Evolutionary conservation across 2,797 vertebrate species (phyloP).

Genomic region (Balearica regulorum): DNA sequence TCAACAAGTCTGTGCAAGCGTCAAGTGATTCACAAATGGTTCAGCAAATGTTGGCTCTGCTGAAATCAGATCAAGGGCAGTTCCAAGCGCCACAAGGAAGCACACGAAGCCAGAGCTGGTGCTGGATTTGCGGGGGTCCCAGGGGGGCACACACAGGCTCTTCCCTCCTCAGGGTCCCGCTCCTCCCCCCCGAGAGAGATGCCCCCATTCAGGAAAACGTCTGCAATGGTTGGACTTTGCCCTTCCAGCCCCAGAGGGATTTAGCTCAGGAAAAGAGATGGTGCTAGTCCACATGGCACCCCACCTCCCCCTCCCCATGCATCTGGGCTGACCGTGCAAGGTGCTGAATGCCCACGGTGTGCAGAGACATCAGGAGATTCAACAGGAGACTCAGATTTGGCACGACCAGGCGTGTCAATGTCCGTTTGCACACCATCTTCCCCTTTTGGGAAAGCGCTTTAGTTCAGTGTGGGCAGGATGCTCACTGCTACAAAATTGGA

Average conservation of each 20-base stretch:
- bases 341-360: background rate
- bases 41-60: slow-evolving; percentile 8
- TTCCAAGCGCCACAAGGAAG: background rate
- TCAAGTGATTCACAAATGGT: slow-evolving; percentile 32
- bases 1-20: slow-evolving; percentile 38
- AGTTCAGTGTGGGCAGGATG: background rate
- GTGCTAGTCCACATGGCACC: background rate
- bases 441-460: background rate
- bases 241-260: background rate
- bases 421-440: rapidly evolving
- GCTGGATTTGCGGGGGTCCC: background rate
- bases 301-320: rapidly evolving
- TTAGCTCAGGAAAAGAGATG: background rate
- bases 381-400: background rate
- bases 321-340: background rate
- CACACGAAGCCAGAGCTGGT: background rate
- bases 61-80: slow-evolving; percentile 14
- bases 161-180: rapidly evolving
- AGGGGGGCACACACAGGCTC: too few relatives aligned
- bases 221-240: background rate
- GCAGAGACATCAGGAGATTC: background rate
- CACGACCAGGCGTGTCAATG: background rate
- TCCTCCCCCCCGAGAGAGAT: background rate
- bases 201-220: background rate
- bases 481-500: background rate